Base-by-base conservation (phyloP, 1,140 invertebrate species). In the Amyelois transitella region DNA sequence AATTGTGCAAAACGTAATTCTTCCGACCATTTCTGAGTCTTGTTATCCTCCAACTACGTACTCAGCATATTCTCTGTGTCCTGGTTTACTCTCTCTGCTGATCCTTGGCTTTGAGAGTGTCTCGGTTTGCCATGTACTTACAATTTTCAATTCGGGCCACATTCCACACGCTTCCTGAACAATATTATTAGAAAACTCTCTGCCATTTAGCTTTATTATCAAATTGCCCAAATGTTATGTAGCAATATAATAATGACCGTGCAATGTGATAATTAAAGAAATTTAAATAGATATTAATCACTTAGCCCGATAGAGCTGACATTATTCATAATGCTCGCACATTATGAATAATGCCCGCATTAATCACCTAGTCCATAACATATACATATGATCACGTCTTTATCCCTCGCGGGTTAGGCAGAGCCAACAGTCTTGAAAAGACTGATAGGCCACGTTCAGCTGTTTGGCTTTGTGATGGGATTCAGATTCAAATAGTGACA, bases 1-100 rank as follows among this genome's bases (percentile, higher is more conserved):
- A 64, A 67, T 53, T 79, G 80, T 2, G 76, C 65, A 66, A 68
- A 76, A 19, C 12, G 25, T 22, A 22, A 51, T 1, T 25, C 49
- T 18, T 28, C 8, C 6, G 49, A 51, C 49, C 49, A 51, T 18
- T 51, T 38, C 7, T 22, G 32, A 18, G 24, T 18, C 1, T 51
- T 51, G 18, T 51, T 51, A n/a, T 38, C 49, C 19, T n/a, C 17
- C 49, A 51, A 18, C 49, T 25, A 51, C 8, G 17, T 12, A n/a
- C 18, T 18, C 3, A 51, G 18, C 18, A 38, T 51, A 19, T 18
- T 38, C 25, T 51, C 24, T 51, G 38, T 21, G 20, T 25, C 48
- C 17, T 25, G 43, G 14, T 43, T 3, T 1, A n/a, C 18, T 17
- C 14, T 43, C 14, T 43, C 14, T 44, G 18, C 43, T 53, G 25